phyloP scores from a whole-genome alignment of 1,140 invertebrate species.

The Ceratoteleas bidentatus region DNA sequence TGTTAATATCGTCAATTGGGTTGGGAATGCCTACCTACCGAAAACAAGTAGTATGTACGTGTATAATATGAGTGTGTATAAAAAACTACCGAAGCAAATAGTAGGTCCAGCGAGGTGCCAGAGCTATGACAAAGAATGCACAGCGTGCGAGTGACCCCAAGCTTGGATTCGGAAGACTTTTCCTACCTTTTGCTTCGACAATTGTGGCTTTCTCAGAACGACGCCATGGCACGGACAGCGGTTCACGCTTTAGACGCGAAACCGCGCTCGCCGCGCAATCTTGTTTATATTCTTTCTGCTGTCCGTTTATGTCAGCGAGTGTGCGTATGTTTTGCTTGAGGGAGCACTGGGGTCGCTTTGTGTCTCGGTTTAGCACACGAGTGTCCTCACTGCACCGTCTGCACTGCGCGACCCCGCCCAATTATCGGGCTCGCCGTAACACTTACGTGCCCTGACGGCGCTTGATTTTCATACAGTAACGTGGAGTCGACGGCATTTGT shows the following conservation, averaged over 20 bases:
- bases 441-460: slow-evolving; percentile 58
- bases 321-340: slow-evolving; percentile 49
- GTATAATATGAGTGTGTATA: slow-evolving; percentile 24
- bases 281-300: slow-evolving; percentile 36
- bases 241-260: slow-evolving; percentile 46
- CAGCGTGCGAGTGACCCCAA: slow-evolving; percentile 64
- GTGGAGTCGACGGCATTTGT: slow-evolving; percentile 55
- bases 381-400: slow-evolving; percentile 56
- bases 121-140: slow-evolving; percentile 64
- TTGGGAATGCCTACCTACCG: neutral
- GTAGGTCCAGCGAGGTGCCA: slow-evolving; percentile 66
- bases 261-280: slow-evolving; percentile 41
- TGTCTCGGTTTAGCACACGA: slow-evolving; percentile 25
- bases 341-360: slow-evolving; percentile 54
- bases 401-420: slow-evolving; percentile 62
- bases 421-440: slow-evolving; percentile 37
- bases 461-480: slow-evolving; percentile 44
- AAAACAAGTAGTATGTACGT: slow-evolving; percentile 11
- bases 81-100: slow-evolving; percentile 65
- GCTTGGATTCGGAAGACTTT: slow-evolving; percentile 67
- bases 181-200: slow-evolving; percentile 71
- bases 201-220: slow-evolving; percentile 64
- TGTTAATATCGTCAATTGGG: slow-evolving; percentile 47
- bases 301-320: slow-evolving; percentile 40
- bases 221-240: slow-evolving; percentile 59